A percentile compares a stretch with the other conserved stretches of the same genome.
Conservation (phyloP, 1,140 invertebrate species). For the Dryas iulia region DNA sequence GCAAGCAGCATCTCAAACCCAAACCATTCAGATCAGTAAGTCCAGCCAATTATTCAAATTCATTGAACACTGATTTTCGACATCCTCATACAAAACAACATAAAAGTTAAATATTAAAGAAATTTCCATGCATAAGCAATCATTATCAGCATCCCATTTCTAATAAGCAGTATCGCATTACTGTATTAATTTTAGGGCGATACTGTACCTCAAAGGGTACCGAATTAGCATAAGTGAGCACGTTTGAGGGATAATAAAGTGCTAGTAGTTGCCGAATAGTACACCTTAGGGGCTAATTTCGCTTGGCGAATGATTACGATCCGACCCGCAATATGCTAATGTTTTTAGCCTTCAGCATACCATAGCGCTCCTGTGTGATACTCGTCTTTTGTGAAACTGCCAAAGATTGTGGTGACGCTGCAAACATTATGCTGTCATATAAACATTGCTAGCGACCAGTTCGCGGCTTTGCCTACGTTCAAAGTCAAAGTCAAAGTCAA, state of each 20-base stretch:
- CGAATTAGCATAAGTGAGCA: slow-evolving; percentile 69
- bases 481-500: too few relatives aligned
- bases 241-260: slow-evolving; percentile 71
- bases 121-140: slow-evolving; percentile 26
- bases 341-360: slow-evolving; percentile 67
- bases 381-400: slow-evolving; percentile 34
- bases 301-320: slow-evolving; percentile 68
- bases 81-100: neutral
- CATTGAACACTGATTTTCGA: neutral
- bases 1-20: neutral
- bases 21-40: neutral
- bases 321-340: slow-evolving; percentile 72
- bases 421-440: slow-evolving; percentile 2
- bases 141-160: slow-evolving; percentile 40
- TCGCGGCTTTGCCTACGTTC: too few relatives aligned
- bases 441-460: too few relatives aligned
- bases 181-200: slow-evolving; percentile 33
- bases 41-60: neutral
- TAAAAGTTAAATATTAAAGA: neutral
- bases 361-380: slow-evolving; percentile 60
- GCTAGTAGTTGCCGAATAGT: slow-evolving; percentile 56
- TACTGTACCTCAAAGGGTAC: slow-evolving; percentile 63
- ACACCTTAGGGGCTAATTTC: slow-evolving; percentile 75
- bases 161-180: slow-evolving; percentile 40
- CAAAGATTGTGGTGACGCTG: slow-evolving; percentile 12